Conservation (phyloP, 2,113 vertebrate species). For the Bagarius yarrelli region DNA sequence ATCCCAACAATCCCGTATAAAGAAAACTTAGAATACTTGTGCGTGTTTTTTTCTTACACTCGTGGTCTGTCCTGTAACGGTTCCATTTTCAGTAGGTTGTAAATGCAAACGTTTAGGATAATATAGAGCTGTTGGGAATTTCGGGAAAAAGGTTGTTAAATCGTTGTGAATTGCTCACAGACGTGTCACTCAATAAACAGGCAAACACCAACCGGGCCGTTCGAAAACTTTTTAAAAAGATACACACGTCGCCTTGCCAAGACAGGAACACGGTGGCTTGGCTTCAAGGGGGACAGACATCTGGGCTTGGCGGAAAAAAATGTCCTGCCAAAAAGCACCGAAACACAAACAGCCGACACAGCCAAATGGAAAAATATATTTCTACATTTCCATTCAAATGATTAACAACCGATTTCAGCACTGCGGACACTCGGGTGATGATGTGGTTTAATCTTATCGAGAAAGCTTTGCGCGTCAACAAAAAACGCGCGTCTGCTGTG, state of each 20-base stretch:
- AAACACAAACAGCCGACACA: slow-evolving; percentile 52
- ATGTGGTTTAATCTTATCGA: not conserved
- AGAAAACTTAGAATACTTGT: not conserved
- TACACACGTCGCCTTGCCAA: slow-evolving; percentile 58
- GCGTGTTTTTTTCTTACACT: not conserved
- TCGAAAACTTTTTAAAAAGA: slow-evolving; percentile 53
- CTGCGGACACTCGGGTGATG: not conserved
- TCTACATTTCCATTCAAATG: slow-evolving; percentile 41
- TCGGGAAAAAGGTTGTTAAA: slow-evolving; percentile 40
- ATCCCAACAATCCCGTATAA: no score
- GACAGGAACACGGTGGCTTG: slow-evolving; percentile 59
- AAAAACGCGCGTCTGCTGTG: no score
- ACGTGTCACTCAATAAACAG: slow-evolving; percentile 57
- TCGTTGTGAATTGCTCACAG: slow-evolving; percentile 45
- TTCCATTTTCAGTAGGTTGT: not conserved
- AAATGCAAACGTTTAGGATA: not conserved
- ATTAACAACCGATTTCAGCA: slow-evolving; percentile 7
- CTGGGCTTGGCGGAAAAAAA: slow-evolving; percentile 10
- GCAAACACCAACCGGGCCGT: slow-evolving; percentile 46
- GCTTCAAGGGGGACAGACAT: slow-evolving; percentile 64
- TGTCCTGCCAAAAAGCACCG: slow-evolving; percentile 45
- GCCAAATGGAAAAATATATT: slow-evolving; percentile 56
- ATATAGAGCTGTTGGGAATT: not conserved
- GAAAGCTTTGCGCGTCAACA: not conserved
- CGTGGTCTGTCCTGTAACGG: not conserved